phyloP scores from a whole-genome alignment of 2,888 invertebrate species.

The Cylloceria caligata region DNA sequence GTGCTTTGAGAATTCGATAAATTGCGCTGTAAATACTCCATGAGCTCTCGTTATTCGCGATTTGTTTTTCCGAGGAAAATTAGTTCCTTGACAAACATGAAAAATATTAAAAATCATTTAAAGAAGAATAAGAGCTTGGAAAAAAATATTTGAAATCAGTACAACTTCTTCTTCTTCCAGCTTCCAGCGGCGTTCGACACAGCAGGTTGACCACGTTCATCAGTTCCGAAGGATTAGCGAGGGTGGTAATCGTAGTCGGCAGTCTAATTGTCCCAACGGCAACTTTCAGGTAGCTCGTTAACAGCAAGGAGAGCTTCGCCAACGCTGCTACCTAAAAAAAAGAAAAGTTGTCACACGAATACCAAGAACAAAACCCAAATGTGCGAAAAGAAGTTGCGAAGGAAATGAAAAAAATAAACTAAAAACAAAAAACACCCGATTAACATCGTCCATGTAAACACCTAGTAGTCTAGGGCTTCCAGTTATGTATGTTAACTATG shows the following conservation, averaged over 20 bases:
- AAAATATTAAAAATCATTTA: too few species aligned
- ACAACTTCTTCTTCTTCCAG: conserved; percentile 37
- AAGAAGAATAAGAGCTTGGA: background rate
- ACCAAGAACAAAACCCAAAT: conserved; percentile 15
- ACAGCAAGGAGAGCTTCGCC: conserved; percentile 21
- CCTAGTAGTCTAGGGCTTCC: conserved; percentile 85
- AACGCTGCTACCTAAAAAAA: conserved; percentile 35
- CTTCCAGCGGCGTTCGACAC: conserved; percentile 47
- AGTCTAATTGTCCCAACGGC: conserved; percentile 36
- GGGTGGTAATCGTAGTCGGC: conserved; percentile 48
- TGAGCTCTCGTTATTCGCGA: background rate
- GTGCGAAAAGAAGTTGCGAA: conserved; percentile 1
- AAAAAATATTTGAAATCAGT: conserved; percentile 5
- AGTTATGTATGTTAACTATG: conserved; percentile 84
- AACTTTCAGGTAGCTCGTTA: conserved; percentile 61
- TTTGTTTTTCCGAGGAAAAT: too few species aligned
- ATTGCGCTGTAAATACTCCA: conserved; percentile 11
- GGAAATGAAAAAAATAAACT: conserved; percentile 24
- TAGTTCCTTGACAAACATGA: too few species aligned
- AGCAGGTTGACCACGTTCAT: conserved; percentile 25
- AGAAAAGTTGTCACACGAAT: conserved; percentile 32
- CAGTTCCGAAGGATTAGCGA: conserved; percentile 39
- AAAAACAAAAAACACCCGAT: conserved; percentile 70
- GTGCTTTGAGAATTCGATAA: conserved; percentile 11
- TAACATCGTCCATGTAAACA: conserved; percentile 84